Conservation (phyloP, 2,113 vertebrate genomes). For the Anoura caudifer region DNA sequence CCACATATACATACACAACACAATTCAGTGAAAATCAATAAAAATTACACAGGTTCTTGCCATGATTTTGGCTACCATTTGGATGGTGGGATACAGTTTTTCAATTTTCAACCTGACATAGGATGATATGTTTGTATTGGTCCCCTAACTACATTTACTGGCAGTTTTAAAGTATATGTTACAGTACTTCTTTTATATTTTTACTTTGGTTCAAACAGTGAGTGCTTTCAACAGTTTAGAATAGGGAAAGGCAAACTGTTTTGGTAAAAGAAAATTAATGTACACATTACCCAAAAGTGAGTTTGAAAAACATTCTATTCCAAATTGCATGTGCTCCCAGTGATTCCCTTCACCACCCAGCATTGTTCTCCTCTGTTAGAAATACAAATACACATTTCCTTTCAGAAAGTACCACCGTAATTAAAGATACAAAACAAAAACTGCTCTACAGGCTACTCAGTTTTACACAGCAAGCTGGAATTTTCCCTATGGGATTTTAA, state of each 20-base stretch:
- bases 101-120: not conserved
- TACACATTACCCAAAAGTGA: not conserved
- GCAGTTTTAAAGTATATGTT: not conserved
- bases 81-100: not conserved
- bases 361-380: not conserved
- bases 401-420: not conserved
- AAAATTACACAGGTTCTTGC: not conserved
- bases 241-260: not conserved
- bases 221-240: not conserved
- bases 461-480: not conserved
- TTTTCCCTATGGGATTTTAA: not conserved
- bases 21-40: not conserved
- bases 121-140: rapidly evolving
- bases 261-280: not conserved
- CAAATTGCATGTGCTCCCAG: not conserved
- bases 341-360: not conserved
- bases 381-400: not conserved
- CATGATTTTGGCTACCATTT: not conserved
- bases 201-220: not conserved
- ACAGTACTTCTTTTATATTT: not conserved
- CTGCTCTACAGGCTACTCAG: not conserved
- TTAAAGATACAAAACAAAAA: not conserved
- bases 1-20: rapidly evolving
- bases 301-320: not conserved
- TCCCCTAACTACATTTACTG: not conserved